Evolutionary conservation across 2,888 invertebrate genomes (phyloP).

Genomic region (Caenorhabditis sulstoni): DNA sequence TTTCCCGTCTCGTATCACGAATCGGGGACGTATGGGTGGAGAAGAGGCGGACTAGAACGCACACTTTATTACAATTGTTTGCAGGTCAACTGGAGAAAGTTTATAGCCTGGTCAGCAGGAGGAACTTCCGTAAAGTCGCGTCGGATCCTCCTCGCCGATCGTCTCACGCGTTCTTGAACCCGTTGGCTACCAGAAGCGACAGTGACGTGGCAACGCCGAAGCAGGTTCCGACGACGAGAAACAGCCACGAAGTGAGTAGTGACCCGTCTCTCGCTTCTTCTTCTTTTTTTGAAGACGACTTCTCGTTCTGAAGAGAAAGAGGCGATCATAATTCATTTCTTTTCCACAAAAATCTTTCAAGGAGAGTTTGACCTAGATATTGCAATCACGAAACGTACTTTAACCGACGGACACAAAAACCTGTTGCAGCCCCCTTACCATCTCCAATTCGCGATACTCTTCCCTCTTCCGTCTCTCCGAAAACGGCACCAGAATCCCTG

Average conservation of each 20-base stretch:
- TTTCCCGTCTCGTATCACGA: constrained; percentile 18
- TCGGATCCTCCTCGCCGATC: constrained; percentile 2
- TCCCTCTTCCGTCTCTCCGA: neutral
- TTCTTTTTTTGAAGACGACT: neutral
- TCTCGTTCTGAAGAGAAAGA: constrained; percentile 19
- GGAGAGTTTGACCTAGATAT: neutral
- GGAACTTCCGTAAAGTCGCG: neutral
- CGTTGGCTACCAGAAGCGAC: constrained; percentile 33
- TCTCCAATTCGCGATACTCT: constrained; percentile 22
- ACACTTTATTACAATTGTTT: constrained; percentile 25
- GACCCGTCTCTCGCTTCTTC: neutral
- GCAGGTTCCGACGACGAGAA: constrained; percentile 17
- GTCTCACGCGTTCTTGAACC: constrained; percentile 35
- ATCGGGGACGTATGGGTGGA: neutral
- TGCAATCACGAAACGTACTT: too few relatives aligned
- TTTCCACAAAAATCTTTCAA: neutral
- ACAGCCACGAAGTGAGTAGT: constrained; percentile 15
- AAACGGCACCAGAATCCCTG: neutral
- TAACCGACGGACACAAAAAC: too few relatives aligned
- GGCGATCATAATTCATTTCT: too few relatives aligned
- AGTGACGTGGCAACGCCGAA: constrained; percentile 40
- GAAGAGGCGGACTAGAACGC: constrained; percentile 1
- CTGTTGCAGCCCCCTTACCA: constrained; percentile 13
- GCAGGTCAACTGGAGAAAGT: constrained; percentile 33
- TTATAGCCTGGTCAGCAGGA: constrained; percentile 7